Evolutionary conservation across 2,888 invertebrate genomes (phyloP).

Genomic region (Siphlonurus alternatus): DNA sequence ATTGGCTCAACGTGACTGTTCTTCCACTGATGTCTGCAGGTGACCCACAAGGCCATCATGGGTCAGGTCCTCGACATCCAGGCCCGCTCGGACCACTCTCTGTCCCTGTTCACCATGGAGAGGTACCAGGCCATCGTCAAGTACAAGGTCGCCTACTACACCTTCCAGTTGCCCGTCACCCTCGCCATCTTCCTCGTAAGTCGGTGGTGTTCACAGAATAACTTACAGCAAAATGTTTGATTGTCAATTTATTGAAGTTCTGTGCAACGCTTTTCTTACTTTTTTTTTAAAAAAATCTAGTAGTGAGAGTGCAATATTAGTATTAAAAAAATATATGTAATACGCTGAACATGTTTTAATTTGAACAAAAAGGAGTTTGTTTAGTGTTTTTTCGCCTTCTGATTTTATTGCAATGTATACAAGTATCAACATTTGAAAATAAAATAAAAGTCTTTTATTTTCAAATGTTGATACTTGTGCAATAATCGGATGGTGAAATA

Average conservation of each 20-base stretch:
- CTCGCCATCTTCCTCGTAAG: conserved; percentile 33
- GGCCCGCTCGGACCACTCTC: conserved; percentile 11
- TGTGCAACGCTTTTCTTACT: too few species aligned
- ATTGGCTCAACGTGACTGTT: too few species aligned
- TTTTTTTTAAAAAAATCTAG: not conserved
- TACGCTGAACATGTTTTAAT: too few species aligned
- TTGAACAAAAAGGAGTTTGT: too few species aligned
- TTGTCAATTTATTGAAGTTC: too few species aligned
- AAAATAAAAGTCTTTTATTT: too few species aligned
- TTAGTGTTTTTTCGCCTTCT: too few species aligned
- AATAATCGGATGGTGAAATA: too few species aligned
- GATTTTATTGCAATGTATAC: too few species aligned
- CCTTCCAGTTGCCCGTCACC: conserved; percentile 37
- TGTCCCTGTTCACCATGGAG: conserved; percentile 24
- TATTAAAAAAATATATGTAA: too few species aligned
- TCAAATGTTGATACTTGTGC: too few species aligned
- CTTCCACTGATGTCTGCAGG: conserved; percentile 11
- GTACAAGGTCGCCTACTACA: conserved; percentile 38
- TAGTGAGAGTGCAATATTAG: not conserved
- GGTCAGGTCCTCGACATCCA: conserved; percentile 15
- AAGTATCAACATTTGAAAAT: too few species aligned
- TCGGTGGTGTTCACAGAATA: conserved; percentile 2
- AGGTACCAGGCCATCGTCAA: conserved; percentile 32
- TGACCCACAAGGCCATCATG: conserved; percentile 14
- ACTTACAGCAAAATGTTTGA: not conserved